Evolutionary conservation across 2,113 vertebrate genomes (phyloP).

Genomic region (Balaeniceps rex): DNA sequence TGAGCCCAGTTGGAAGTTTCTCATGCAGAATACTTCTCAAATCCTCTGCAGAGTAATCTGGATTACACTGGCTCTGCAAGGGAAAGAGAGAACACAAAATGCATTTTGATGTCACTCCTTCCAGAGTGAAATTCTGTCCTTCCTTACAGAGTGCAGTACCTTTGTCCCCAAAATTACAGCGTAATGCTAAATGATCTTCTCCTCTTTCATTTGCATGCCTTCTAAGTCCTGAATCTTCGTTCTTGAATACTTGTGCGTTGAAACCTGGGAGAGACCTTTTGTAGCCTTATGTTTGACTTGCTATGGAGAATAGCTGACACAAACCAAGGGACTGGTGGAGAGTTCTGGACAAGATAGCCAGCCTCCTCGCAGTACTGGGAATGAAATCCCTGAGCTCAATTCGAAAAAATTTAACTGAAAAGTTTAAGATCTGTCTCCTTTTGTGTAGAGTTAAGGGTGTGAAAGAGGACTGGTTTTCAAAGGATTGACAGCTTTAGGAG

Average conservation of each 20-base stretch:
- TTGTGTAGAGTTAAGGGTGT: background rate
- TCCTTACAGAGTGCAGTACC: background rate
- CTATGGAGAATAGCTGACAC: background rate
- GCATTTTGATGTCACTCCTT: background rate
- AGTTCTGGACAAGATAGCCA: background rate
- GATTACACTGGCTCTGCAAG: background rate
- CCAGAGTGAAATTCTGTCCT: background rate
- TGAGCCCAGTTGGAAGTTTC: background rate
- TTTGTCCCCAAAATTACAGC: background rate
- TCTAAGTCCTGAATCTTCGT: background rate
- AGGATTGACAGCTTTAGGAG: background rate
- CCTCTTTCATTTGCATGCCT: background rate
- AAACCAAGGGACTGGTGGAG: background rate
- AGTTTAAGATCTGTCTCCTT: background rate
- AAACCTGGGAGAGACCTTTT: background rate
- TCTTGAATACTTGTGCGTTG: background rate
- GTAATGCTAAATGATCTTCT: background rate
- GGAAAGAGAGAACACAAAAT: background rate
- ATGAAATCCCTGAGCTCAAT: background rate
- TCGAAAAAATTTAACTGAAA: background rate
- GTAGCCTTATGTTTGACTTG: background rate
- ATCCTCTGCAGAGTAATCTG: background rate
- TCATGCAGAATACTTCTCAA: background rate
- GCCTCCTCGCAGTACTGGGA: fast-evolving
- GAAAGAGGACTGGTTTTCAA: background rate